Conservation (phyloP, 2,797 vertebrate genomes). For the Tauraco hartlaubi region DNA sequence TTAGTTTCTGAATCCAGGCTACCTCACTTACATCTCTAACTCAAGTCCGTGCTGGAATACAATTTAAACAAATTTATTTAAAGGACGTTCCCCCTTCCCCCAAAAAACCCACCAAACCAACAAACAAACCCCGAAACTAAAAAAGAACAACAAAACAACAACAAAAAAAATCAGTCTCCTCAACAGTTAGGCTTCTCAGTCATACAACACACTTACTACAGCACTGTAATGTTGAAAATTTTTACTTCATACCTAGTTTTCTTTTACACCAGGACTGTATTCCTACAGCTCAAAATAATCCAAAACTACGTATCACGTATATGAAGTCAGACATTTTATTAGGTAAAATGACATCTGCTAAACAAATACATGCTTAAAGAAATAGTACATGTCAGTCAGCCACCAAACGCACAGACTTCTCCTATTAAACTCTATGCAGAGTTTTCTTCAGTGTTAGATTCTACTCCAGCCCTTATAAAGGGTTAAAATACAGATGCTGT, state of each 20-base stretch:
- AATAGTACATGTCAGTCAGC: not conserved
- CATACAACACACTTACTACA: not conserved
- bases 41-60: not conserved
- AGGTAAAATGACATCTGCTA: not conserved
- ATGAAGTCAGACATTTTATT: not conserved
- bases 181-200: not conserved
- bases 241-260: not conserved
- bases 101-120: too few relatives aligned
- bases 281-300: not conserved
- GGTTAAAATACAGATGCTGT: slow-evolving; percentile 84
- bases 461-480: slow-evolving; percentile 60
- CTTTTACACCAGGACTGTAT: not conserved
- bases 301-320: not conserved
- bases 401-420: not conserved
- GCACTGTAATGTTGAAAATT: not conserved
- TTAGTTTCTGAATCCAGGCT: not conserved
- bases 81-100: not conserved
- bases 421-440: not conserved
- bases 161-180: not conserved
- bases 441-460: slow-evolving; percentile 29
- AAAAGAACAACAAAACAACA: not conserved
- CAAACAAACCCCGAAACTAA: not conserved
- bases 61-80: not conserved
- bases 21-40: not conserved
- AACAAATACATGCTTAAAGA: not conserved